Evolutionary conservation across 2,888 invertebrate species (phyloP).

Genomic region (Beris chalybata): DNA sequence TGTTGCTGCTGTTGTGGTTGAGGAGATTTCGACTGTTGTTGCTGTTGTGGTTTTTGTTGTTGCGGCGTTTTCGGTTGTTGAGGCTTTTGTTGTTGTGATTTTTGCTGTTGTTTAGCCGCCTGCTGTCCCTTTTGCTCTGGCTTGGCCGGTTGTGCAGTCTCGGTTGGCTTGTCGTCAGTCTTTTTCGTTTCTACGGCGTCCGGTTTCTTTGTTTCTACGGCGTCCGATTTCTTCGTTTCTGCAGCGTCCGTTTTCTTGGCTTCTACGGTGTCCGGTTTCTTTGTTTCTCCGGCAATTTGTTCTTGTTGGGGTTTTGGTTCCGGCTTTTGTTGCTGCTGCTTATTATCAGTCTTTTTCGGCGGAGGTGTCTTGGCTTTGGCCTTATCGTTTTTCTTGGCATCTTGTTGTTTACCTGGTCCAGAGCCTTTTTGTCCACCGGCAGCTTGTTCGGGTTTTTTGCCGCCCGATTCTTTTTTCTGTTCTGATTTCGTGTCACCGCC

Average conservation of each 20-base stretch:
- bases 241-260: slow-evolving; percentile 18
- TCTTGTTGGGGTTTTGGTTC: background rate
- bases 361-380: slow-evolving; percentile 30
- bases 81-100: slow-evolving; percentile 13
- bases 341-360: slow-evolving; percentile 21
- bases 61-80: slow-evolving; percentile 4
- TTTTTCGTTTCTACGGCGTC: slow-evolving; percentile 20
- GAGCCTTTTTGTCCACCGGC: slow-evolving; percentile 56
- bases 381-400: slow-evolving; percentile 29
- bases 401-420: slow-evolving; percentile 12
- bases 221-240: background rate
- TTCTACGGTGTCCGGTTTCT: slow-evolving; percentile 12
- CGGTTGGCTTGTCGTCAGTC: slow-evolving; percentile 19
- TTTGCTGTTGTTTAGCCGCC: background rate
- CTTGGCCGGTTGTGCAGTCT: slow-evolving; percentile 5
- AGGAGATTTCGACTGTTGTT: slow-evolving; percentile 32
- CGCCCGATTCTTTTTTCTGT: slow-evolving; percentile 38
- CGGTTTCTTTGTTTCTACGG: slow-evolving; percentile 1
- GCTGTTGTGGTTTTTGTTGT: slow-evolving; percentile 38
- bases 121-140: slow-evolving; percentile 3
- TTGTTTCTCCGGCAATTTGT: background rate
- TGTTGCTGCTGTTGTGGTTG: slow-evolving; percentile 18
- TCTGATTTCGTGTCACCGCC: slow-evolving; percentile 1
- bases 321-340: slow-evolving; percentile 2
- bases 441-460: slow-evolving; percentile 42